Conservation (phyloP, 2,888 invertebrate genomes). For the Mythimna albipuncta region DNA sequence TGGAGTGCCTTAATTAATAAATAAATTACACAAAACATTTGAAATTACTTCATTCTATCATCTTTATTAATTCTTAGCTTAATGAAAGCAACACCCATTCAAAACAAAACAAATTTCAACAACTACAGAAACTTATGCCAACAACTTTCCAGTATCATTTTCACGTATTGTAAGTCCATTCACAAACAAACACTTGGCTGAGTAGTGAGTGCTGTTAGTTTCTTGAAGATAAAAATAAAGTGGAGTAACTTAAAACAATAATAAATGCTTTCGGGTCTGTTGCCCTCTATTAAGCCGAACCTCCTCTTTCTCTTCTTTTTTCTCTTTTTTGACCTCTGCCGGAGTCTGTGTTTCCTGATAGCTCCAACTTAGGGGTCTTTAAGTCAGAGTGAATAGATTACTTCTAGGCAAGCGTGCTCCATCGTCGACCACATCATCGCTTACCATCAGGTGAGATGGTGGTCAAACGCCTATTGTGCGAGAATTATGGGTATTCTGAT, state of each 20-base stretch:
- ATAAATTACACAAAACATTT: not conserved
- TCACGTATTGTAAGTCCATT: constrained; percentile 55
- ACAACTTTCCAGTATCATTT: constrained; percentile 46
- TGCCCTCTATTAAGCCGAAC: constrained; percentile 70
- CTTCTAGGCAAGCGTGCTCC: no score
- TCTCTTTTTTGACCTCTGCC: no score
- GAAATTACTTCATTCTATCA: not conserved
- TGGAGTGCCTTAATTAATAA: no score
- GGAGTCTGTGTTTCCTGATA: no score
- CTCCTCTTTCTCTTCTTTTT: no score
- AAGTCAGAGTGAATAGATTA: no score
- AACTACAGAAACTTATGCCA: constrained; percentile 23
- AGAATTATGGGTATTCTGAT: no score
- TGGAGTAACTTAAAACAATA: constrained; percentile 58
- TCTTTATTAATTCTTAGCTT: not conserved
- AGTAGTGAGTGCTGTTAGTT: constrained; percentile 51
- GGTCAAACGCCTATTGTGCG: no score
- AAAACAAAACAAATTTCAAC: constrained; percentile 7
- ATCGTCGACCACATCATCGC: no score
- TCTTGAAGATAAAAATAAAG: constrained; percentile 69
- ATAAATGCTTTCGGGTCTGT: constrained; percentile 67
- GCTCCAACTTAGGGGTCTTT: no score
- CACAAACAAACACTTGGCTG: constrained; percentile 48
- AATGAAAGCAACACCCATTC: constrained; percentile 12
- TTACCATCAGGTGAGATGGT: no score